Evolutionary conservation across 2,113 vertebrate genomes (phyloP).

Genomic region (Charadrius vociferus): DNA sequence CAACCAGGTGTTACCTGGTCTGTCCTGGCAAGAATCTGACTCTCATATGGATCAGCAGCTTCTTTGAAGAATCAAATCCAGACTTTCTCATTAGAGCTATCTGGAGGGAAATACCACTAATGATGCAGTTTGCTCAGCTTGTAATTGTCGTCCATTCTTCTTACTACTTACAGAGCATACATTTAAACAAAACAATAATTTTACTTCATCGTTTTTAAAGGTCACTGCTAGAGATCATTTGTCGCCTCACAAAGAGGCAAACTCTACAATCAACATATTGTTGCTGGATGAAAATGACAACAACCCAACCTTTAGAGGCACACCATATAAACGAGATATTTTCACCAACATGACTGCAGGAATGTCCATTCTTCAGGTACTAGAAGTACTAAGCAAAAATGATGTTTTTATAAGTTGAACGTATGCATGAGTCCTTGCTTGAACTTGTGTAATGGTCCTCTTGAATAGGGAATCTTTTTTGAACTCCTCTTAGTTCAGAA

Average conservation of each 20-base stretch:
- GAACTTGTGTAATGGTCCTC: neutral
- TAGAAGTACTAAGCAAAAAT: neutral
- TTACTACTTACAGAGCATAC: neutral
- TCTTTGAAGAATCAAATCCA: neutral
- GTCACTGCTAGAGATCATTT: conserved; percentile 72
- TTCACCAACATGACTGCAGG: conserved; percentile 74
- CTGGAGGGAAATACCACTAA: neutral
- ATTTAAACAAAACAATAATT: neutral
- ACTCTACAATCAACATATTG: conserved; percentile 47
- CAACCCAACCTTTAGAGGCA: conserved; percentile 70
- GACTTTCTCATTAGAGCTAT: neutral
- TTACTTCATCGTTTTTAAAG: conserved; percentile 30
- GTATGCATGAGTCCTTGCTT: neutral
- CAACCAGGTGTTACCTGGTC: neutral
- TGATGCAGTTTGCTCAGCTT: neutral
- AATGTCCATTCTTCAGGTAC: conserved; percentile 77
- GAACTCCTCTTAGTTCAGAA: neutral
- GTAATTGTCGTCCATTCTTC: neutral
- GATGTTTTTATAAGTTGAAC: neutral
- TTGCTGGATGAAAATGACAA: conserved; percentile 83
- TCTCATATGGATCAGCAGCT: neutral
- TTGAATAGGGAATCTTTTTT: neutral
- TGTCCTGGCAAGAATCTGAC: neutral
- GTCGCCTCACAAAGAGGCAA: neutral
- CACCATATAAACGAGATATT: conserved; percentile 62